Conservation (phyloP, 1,140 invertebrate species). For the Drosophila yakuba region DNA sequence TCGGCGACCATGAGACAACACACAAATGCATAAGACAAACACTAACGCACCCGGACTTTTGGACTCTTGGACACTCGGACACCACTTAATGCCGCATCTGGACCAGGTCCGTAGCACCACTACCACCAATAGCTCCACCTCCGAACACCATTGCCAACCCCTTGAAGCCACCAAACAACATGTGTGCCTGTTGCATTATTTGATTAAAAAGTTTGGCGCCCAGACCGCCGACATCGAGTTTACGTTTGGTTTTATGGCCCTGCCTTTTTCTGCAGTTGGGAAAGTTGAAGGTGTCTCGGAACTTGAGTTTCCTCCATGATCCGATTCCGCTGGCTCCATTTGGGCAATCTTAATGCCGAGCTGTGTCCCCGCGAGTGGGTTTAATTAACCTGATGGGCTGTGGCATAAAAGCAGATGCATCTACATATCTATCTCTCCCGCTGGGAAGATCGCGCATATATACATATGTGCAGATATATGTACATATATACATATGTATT, state of each 20-base stretch:
- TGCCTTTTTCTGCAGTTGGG: background rate
- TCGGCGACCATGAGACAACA: conserved; percentile 29
- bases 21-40: background rate
- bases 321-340: conserved; percentile 8
- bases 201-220: conserved; percentile 54
- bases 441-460: background rate
- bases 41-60: background rate
- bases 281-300: conserved; percentile 33
- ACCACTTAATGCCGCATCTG: conserved; percentile 31
- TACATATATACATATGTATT: background rate
- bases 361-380: conserved; percentile 10
- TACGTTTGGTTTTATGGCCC: conserved; percentile 10
- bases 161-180: background rate
- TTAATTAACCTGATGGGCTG: conserved; percentile 58
- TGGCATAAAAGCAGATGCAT: conserved; percentile 33
- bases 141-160: background rate
- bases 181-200: conserved; percentile 45
- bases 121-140: background rate
- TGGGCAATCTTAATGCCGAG: conserved; percentile 3
- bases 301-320: conserved; percentile 31
- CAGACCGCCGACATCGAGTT: conserved; percentile 11
- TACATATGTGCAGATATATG: too few species aligned
- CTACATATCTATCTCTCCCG: background rate
- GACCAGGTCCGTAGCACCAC: conserved; percentile 10
- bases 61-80: conserved; percentile 5